Evolutionary conservation across 2,113 vertebrate genomes (phyloP), one percentile per base, ranked within the genome.

Genomic region (Panthera tigris): DNA sequence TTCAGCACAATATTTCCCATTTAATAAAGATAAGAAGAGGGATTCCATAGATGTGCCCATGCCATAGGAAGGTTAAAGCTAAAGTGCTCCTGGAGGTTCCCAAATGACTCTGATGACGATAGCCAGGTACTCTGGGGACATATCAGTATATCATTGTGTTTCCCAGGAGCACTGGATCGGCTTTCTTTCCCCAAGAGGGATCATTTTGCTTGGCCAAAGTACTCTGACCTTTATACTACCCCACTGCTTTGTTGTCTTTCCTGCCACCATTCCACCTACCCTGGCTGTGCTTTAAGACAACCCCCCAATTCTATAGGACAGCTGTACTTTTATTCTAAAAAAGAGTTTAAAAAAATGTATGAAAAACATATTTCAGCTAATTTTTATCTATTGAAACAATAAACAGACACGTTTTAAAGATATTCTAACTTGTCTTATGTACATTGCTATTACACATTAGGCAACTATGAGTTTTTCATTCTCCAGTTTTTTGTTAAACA

Each of bases 21-120:
- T 94, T 88, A 92, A 91, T 80, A 91, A 84, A 74, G 73, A 57
- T 81, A 79, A 91, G 23, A 78, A 89, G 29, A 55, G 36, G 25
- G 23, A 63, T 63, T 80, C 25, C n/a, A 33, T 66, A 83, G 95
- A 69, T 69, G 27, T 48, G 50, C 57, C 29, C 23, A 25, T 71
- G 39, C 19, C 33, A 23, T 48, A 66, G 29, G 15, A 82, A 89
- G 57, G 82, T 81, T 81, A 73, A 71, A 87, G 5, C 31, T 68
- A 55, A 76, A 52, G 3, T 84, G 45, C 14, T 66, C 78, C 21
- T 55, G 61, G 52, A 88, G 76, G 11, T 23, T 81, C 25, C 84
- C 39, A 55, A 25, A 86, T 79, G 78, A 11, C 45, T 87, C 25
- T 41, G 41, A 57, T 29, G n/a, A 33, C 74, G 74, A 50, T 1